Percentiles rank a stretch among this genome's conserved stretches.
phyloP scores from a whole-genome alignment of 2,888 invertebrate genomes.

The Lasioglossum malachurum region DNA sequence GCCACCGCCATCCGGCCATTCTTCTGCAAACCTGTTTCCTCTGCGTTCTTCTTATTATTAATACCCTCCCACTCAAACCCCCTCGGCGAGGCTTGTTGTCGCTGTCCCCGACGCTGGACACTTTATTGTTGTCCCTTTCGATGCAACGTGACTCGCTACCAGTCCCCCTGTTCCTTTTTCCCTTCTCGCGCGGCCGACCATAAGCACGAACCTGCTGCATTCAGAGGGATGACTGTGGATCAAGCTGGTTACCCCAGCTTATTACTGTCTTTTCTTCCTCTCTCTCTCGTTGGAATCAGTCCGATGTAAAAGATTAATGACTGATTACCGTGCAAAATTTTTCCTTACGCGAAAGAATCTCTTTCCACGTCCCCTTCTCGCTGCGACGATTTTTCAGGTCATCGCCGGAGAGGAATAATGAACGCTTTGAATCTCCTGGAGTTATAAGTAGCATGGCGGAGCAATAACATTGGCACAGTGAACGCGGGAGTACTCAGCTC shows the following conservation, averaged over 20 bases:
- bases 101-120: conserved; percentile 77
- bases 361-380: background rate
- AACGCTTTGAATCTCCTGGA: conserved; percentile 3
- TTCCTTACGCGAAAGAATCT: background rate
- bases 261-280: background rate
- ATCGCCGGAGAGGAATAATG: background rate
- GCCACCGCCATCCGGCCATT: conserved; percentile 70
- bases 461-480: conserved; percentile 7
- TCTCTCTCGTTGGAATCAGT: background rate
- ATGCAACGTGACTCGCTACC: conserved; percentile 56
- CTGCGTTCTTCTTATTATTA: conserved; percentile 81
- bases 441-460: background rate
- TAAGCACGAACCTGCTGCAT: background rate
- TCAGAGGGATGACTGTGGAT: background rate
- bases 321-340: background rate
- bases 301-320: background rate
- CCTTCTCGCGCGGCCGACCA: background rate
- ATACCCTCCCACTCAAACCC: conserved; percentile 47
- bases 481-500: background rate
- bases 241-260: conserved; percentile 10
- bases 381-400: background rate
- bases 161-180: conserved; percentile 11
- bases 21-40: conserved; percentile 82
- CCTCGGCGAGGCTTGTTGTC: conserved; percentile 69
- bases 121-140: conserved; percentile 77